Evolutionary conservation across 2,797 vertebrate species (phyloP).

Genomic region (Antennarius maculatus): DNA sequence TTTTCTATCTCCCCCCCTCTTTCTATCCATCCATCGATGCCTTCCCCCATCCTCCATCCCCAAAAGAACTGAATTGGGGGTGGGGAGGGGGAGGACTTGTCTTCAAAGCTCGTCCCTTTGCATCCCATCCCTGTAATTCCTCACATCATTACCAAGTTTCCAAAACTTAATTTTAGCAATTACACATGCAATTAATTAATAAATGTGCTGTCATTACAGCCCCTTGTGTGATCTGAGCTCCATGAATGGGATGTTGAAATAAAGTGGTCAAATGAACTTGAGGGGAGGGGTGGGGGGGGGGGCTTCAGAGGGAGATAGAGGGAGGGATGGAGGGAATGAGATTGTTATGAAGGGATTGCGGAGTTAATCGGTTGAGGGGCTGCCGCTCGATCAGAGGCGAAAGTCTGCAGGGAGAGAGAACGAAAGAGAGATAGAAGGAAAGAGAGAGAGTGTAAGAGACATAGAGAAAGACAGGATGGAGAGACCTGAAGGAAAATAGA

Average conservation of each 20-base stretch:
- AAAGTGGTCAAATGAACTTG: constrained; percentile 78
- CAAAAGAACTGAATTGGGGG: constrained; percentile 62
- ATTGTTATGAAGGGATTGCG: constrained; percentile 78
- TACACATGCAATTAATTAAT: constrained; percentile 90
- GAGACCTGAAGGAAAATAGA: constrained; percentile 54
- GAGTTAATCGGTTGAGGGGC: constrained; percentile 76
- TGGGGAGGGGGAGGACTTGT: constrained; percentile 33
- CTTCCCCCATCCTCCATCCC: constrained; percentile 59
- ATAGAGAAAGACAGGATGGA: constrained; percentile 22
- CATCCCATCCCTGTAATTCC: constrained; percentile 81
- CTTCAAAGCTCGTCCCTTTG: constrained; percentile 70
- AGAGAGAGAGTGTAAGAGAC: constrained; percentile 44
- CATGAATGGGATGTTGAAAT: constrained; percentile 76
- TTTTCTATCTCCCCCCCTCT: constrained; percentile 52
- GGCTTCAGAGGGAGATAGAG: constrained; percentile 64
- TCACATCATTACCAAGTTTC: constrained; percentile 87
- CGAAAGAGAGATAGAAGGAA: constrained; percentile 56
- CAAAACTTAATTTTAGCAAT: constrained; percentile 88
- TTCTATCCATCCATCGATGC: constrained; percentile 69
- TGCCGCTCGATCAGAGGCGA: constrained; percentile 67
- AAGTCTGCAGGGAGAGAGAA: constrained; percentile 66
- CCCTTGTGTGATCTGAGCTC: constrained; percentile 81
- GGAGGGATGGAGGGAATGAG: constrained; percentile 70
- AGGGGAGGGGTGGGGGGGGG: constrained; percentile 71
- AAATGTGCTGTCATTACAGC: constrained; percentile 87